These are phyloP conservation scores for Dendrolimus pini DNA, from an alignment of 2,888 invertebrate species.

Conservation along the genomic window DNA sequence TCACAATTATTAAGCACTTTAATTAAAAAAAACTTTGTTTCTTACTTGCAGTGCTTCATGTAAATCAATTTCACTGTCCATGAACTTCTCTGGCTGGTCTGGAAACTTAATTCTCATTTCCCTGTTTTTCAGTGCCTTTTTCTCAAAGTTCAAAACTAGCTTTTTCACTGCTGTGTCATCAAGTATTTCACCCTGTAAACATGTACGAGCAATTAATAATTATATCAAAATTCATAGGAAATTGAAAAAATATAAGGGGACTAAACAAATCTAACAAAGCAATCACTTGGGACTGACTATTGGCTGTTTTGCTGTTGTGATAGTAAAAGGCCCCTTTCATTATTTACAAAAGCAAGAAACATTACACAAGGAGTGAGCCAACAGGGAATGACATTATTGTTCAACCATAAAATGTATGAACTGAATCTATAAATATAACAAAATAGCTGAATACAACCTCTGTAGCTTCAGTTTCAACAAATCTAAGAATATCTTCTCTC, in stretches of 20 bases:
- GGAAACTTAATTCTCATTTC: conserved; percentile 99
- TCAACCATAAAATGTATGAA: no score
- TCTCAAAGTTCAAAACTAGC: conserved; percentile 94
- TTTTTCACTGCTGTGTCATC: conserved; percentile 93
- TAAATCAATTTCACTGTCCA: conserved; percentile 97
- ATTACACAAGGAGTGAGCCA: no score
- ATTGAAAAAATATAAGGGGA: no score
- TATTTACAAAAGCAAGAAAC: no score
- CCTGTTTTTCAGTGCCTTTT: conserved; percentile 93
- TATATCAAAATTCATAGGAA: no score
- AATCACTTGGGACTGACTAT: no score
- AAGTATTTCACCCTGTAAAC: conserved; percentile 84
- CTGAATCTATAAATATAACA: background rate
- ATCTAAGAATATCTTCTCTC: conserved; percentile 86
- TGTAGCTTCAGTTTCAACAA: conserved; percentile 88
- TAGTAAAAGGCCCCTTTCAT: no score
- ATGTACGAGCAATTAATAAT: background rate
- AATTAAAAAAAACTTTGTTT: background rate
- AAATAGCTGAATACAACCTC: conserved; percentile 67
- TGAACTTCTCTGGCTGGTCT: conserved; percentile 97
- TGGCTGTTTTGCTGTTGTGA: no score
- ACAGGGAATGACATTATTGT: no score
- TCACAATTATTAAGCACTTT: no score
- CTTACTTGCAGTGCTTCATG: conserved; percentile 89
- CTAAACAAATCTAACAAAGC: no score